phyloP scores from a whole-genome alignment of 2,888 invertebrate species.

The Ommatoiulus sabulosus region DNA sequence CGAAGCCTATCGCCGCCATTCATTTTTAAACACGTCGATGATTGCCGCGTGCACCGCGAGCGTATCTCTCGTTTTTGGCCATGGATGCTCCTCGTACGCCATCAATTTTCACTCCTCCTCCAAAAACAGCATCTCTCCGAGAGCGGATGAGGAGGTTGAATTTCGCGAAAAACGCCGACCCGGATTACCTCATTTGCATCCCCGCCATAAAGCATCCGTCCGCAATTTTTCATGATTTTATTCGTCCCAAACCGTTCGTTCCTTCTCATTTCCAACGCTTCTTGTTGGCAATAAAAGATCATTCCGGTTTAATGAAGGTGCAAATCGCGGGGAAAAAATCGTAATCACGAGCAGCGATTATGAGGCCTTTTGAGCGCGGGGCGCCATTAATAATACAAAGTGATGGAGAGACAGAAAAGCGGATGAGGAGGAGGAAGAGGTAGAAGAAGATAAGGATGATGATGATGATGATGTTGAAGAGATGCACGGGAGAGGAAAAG shows the following conservation, averaged over 20 bases:
- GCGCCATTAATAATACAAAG: constrained; percentile 53
- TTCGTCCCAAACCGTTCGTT: background rate
- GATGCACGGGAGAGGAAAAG: too few species aligned
- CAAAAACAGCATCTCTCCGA: too few species aligned
- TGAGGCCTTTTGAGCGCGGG: background rate
- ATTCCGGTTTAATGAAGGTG: constrained; percentile 47
- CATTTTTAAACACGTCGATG: background rate
- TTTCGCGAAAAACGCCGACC: background rate
- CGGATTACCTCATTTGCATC: background rate
- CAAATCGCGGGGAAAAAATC: constrained; percentile 50
- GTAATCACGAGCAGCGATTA: constrained; percentile 53
- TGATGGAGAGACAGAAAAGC: background rate
- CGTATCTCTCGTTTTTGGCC: background rate
- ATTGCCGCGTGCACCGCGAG: too few species aligned
- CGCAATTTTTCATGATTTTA: constrained; percentile 1
- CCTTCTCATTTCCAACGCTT: background rate
- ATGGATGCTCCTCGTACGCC: background rate
- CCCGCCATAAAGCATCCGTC: background rate
- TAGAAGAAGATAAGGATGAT: too few species aligned
- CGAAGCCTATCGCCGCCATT: background rate
- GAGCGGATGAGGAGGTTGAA: background rate
- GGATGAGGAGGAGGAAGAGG: background rate
- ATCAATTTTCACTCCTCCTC: background rate
- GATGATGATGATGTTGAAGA: too few species aligned
- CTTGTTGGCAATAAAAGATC: constrained; percentile 45